These are phyloP conservation scores for Plectropomus leopardus DNA, from an alignment of 2,113 vertebrate genomes.

Conservation along the genomic window DNA sequence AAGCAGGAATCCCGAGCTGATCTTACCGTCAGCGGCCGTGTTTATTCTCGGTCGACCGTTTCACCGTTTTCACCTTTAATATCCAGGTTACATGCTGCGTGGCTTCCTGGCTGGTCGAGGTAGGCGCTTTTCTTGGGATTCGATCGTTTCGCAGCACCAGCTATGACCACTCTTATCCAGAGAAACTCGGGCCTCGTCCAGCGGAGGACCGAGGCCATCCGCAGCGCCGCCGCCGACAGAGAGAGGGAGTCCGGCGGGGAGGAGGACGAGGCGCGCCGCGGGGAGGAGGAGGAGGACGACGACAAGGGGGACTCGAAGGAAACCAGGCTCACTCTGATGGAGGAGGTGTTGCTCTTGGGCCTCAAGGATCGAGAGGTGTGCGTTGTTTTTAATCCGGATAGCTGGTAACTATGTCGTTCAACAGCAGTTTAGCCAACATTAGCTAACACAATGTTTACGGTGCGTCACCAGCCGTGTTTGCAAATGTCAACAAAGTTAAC, in stretches of 20 bases:
- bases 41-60: conserved; percentile 27
- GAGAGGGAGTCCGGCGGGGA: conserved; percentile 86
- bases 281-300: conserved; percentile 91
- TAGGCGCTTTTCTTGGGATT: conserved; percentile 44
- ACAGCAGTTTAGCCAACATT: background rate
- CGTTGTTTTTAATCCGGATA: background rate
- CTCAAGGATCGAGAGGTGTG: conserved; percentile 97
- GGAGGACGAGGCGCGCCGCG: conserved; percentile 88
- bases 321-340: conserved; percentile 96
- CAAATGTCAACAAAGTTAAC: conserved; percentile 46
- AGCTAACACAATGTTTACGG: conserved; percentile 30
- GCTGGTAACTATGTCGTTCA: background rate
- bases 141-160: conserved; percentile 51
- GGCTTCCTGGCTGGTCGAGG: conserved; percentile 30
- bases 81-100: conserved; percentile 62
- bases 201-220: conserved; percentile 95
- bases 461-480: conserved; percentile 10
- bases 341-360: conserved; percentile 96
- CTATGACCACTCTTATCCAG: conserved; percentile 93
- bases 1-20: conserved; percentile 60
- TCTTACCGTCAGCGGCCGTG: conserved; percentile 47
- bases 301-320: conserved; percentile 96
- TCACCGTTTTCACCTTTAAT: conserved; percentile 11
- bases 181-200: conserved; percentile 96
- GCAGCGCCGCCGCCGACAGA: conserved; percentile 90